Conservation (phyloP, 2,113 vertebrate genomes). For the Eulacestoma nigropectus region DNA sequence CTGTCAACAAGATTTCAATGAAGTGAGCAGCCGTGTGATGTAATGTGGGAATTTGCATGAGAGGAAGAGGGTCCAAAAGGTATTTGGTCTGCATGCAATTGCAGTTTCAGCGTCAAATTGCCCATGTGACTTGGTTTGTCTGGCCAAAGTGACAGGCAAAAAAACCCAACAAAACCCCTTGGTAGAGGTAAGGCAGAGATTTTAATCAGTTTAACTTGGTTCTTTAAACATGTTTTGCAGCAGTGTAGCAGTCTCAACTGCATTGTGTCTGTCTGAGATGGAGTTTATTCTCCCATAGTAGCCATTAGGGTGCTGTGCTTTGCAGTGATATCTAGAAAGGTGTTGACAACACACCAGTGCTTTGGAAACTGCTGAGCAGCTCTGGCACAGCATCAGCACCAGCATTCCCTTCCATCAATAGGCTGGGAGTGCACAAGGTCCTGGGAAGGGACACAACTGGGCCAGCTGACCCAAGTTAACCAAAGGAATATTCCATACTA, state of each 20-base stretch:
- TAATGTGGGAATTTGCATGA: not conserved
- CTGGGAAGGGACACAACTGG: not conserved
- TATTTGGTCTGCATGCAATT: not conserved
- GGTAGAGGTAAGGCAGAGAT: not conserved
- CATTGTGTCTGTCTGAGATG: not conserved
- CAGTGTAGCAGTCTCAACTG: not conserved
- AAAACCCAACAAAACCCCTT: fast-evolving
- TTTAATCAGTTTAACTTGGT: not conserved
- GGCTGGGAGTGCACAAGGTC: not conserved
- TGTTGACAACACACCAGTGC: not conserved
- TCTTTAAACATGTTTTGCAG: not conserved
- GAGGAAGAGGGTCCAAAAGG: not conserved
- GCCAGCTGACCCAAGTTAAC: too few relatives aligned
- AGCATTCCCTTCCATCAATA: not conserved
- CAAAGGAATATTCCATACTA: not conserved
- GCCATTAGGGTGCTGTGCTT: not conserved
- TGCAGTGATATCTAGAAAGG: not conserved
- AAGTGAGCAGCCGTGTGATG: not conserved
- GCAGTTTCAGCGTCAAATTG: not conserved
- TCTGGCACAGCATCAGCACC: not conserved
- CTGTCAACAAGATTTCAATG: not conserved
- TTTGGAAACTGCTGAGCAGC: not conserved
- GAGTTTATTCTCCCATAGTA: not conserved
- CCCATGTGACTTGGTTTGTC: not conserved
- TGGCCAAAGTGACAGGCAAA: not conserved